A percentile compares a stretch with the other conserved stretches of the same genome.
phyloP scores from a whole-genome alignment of 2,113 vertebrate genomes.

The Azemiops feae region DNA sequence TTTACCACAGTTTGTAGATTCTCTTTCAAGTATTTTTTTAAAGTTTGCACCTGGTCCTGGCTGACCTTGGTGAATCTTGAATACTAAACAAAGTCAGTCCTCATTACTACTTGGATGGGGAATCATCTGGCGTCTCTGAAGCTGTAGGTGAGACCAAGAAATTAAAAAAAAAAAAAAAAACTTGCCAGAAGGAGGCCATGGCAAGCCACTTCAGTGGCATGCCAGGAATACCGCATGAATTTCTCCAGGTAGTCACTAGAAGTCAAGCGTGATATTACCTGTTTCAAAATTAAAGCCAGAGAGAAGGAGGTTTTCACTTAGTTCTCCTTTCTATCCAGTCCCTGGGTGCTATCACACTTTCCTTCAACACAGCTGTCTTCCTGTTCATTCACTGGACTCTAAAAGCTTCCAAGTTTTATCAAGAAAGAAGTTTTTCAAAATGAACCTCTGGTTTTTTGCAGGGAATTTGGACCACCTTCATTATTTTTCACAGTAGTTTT shows the following conservation, averaged over 20 bases:
- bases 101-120: neutral
- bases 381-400: conserved; percentile 7
- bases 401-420: conserved; percentile 28
- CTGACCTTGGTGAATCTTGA: neutral
- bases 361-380: conserved; percentile 20
- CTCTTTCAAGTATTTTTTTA: conserved; percentile 33
- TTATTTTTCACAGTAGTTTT: conserved; percentile 19
- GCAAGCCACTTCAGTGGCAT: neutral
- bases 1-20: conserved; percentile 42
- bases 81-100: neutral
- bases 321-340: neutral
- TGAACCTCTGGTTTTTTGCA: conserved; percentile 41
- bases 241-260: neutral
- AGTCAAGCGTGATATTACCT: neutral
- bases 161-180: neutral
- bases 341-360: conserved; percentile 33
- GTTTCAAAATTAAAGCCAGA: conserved; percentile 17
- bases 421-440: conserved; percentile 32
- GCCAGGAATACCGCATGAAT: neutral
- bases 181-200: neutral
- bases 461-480: conserved; percentile 50
- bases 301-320: neutral
- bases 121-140: neutral
- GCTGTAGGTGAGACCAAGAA: neutral
- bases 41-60: neutral